phyloP scores from a whole-genome alignment of 2,888 invertebrate genomes.

The Subacronicta megacephala region DNA sequence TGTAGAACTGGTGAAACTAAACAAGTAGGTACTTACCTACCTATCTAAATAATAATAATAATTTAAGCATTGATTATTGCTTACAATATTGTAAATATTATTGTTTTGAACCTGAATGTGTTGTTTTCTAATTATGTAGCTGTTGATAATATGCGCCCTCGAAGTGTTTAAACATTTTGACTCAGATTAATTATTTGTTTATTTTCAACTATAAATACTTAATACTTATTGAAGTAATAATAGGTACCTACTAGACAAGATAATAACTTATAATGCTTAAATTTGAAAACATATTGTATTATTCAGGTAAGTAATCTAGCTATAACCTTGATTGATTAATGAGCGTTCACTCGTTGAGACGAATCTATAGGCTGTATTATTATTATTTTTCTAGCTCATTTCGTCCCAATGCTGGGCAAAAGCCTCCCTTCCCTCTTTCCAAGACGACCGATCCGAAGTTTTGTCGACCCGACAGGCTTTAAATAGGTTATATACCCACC shows the following conservation, averaged over 20 bases:
- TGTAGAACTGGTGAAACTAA: too few relatives aligned
- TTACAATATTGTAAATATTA: not conserved
- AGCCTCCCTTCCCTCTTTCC: too few relatives aligned
- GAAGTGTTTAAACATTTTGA: slow-evolving; percentile 12
- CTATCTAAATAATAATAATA: too few relatives aligned
- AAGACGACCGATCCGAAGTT: too few relatives aligned
- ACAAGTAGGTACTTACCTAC: too few relatives aligned
- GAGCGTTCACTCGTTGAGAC: slow-evolving; percentile 34
- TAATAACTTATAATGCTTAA: too few relatives aligned
- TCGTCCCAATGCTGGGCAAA: too few relatives aligned
- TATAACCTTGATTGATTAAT: slow-evolving; percentile 56
- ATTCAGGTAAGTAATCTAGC: slow-evolving; percentile 33
- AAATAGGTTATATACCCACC: too few relatives aligned
- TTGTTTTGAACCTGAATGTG: slow-evolving; percentile 7
- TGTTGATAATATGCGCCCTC: slow-evolving; percentile 21
- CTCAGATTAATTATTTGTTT: slow-evolving; percentile 13
- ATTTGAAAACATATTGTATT: too few relatives aligned
- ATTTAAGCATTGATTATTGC: slow-evolving; percentile 4
- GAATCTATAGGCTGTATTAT: slow-evolving; percentile 30
- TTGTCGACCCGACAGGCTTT: too few relatives aligned
- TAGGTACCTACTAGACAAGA: too few relatives aligned
- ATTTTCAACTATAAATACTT: slow-evolving; percentile 7
- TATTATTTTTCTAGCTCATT: too few relatives aligned
- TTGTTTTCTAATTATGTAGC: slow-evolving; percentile 22
- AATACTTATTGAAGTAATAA: slow-evolving; percentile 18